phyloP scores from a whole-genome alignment of 2,888 invertebrate genomes.

The Nomada lathburiana region DNA sequence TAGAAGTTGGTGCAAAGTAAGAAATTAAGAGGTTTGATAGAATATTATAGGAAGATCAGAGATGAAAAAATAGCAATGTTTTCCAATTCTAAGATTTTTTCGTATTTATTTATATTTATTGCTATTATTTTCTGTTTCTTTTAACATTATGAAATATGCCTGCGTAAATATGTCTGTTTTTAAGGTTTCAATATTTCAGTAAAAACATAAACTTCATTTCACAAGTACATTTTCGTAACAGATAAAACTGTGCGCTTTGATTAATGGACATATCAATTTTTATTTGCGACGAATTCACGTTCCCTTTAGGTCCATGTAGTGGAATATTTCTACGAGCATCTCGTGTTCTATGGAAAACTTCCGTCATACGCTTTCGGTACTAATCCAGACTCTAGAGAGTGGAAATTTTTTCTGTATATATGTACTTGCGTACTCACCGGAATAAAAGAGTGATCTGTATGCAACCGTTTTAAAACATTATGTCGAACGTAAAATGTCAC shows the following conservation, averaged over 20 bases:
- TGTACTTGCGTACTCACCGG: not conserved
- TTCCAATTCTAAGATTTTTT: too few species aligned
- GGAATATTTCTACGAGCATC: constrained; percentile 33
- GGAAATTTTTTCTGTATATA: constrained; percentile 37
- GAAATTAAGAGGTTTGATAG: too few species aligned
- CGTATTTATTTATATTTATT: too few species aligned
- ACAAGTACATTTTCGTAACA: not conserved
- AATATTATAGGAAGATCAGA: too few species aligned
- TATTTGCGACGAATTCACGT: not conserved
- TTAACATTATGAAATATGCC: too few species aligned
- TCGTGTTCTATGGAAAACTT: constrained; percentile 31
- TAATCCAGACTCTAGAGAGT: constrained; percentile 36
- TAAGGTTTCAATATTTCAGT: not conserved
- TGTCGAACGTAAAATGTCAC: not conserved
- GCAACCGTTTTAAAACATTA: not conserved
- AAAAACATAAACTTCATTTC: not conserved
- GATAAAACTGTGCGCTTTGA: not conserved
- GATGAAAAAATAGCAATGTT: too few species aligned
- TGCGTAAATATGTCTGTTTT: too few species aligned
- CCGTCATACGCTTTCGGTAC: constrained; percentile 42
- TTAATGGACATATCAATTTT: not conserved
- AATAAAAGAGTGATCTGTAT: constrained; percentile 12
- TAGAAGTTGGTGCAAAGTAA: too few species aligned
- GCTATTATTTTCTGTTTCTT: too few species aligned
- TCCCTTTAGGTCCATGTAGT: constrained; percentile 13